A percentile compares a stretch with the other conserved stretches of the same genome.
phyloP scores from a whole-genome alignment of 2,888 invertebrate species.

The Volucella inflata region DNA sequence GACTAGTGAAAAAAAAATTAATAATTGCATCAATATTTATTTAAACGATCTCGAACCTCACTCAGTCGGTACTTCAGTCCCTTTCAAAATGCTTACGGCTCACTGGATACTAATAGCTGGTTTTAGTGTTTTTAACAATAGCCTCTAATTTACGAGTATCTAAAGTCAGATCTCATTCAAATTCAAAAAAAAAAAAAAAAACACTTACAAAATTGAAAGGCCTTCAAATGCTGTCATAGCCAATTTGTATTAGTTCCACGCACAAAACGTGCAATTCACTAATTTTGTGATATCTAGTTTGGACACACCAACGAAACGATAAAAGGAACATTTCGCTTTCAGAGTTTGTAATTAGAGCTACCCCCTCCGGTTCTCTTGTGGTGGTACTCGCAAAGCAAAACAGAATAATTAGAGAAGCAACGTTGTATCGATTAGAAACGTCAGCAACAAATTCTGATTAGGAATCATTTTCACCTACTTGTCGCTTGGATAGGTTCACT shows the following conservation, averaged over 20 bases:
- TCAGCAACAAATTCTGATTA: conserved; percentile 54
- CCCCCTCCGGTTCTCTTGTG: conserved; percentile 23
- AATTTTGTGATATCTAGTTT: conserved; percentile 59
- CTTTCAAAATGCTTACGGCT: no score
- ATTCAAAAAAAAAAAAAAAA: conserved; percentile 31
- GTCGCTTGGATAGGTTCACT: conserved; percentile 29
- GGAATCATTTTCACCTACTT: conserved; percentile 41
- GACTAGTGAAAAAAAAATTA: no score
- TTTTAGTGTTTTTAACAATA: conserved; percentile 4
- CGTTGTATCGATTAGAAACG: conserved; percentile 53
- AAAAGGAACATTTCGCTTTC: conserved; percentile 45
- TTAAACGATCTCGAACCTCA: no score
- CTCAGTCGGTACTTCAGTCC: no score
- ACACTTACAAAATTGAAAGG: conserved; percentile 1
- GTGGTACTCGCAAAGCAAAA: conserved; percentile 29
- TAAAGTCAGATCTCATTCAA: conserved; percentile 40
- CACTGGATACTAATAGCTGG: conserved; percentile 9
- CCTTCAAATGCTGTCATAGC: conserved; percentile 8
- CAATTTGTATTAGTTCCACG: conserved; percentile 52
- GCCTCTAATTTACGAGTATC: conserved; percentile 52
- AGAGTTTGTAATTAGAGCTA: conserved; percentile 61
- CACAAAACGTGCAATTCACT: conserved; percentile 41
- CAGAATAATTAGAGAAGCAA: conserved; percentile 53
- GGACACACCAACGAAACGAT: conserved; percentile 19
- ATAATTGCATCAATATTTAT: no score